phyloP scores from a whole-genome alignment of 2,797 vertebrate genomes.

The Sparidentex hasta region DNA sequence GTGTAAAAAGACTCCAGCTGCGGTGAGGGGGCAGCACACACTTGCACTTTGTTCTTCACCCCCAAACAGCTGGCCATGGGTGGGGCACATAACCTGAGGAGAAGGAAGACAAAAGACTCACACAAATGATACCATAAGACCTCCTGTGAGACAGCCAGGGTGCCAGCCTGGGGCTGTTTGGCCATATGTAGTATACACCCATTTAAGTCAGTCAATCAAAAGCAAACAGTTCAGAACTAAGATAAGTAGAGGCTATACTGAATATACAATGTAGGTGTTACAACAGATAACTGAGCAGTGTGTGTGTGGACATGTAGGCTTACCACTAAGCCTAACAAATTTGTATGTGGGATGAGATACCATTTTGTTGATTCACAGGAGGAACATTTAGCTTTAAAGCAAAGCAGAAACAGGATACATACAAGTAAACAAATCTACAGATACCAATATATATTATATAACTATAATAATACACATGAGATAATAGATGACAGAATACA shows the following conservation, averaged over 20 bases:
- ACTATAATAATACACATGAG: background rate
- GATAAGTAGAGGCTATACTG: background rate
- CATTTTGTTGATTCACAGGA: background rate
- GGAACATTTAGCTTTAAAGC: background rate
- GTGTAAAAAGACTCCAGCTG: slow-evolving; percentile 89
- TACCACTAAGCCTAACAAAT: background rate
- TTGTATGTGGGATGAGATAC: background rate
- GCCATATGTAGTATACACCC: background rate
- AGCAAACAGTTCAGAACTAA: background rate
- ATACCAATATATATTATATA: too few species aligned
- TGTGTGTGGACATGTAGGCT: background rate
- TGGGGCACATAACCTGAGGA: slow-evolving; percentile 85
- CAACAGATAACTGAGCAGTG: background rate
- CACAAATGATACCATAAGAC: slow-evolving; percentile 20
- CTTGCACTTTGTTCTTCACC: slow-evolving; percentile 82
- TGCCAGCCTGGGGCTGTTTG: background rate
- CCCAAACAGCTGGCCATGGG: slow-evolving; percentile 90
- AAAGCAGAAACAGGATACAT: background rate
- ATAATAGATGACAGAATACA: background rate
- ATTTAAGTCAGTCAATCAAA: background rate
- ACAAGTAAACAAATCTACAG: too few species aligned
- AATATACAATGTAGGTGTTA: background rate
- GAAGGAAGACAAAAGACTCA: slow-evolving; percentile 45
- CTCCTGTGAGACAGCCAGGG: background rate
- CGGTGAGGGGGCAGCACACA: slow-evolving; percentile 71